Evolutionary conservation across 2,113 vertebrate species (phyloP).

Genomic region (Lepidiolamprologus cunningtoni): DNA sequence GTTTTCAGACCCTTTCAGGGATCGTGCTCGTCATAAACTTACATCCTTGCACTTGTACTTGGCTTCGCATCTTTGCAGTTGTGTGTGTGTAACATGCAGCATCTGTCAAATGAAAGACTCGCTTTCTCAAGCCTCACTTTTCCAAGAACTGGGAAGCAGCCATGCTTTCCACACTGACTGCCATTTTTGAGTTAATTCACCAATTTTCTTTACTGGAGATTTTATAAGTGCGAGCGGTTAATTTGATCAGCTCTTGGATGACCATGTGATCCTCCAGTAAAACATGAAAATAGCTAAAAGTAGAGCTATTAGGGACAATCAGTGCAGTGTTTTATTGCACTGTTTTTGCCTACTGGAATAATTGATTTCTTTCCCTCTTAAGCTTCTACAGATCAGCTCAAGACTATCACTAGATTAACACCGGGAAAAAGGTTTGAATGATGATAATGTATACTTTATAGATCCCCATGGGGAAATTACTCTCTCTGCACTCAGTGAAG

Average conservation of each 20-base stretch:
- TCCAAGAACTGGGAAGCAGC: background rate
- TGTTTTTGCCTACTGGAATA: background rate
- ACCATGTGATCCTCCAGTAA: background rate
- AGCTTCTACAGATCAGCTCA: background rate
- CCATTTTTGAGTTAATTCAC: background rate
- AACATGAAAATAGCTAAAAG: background rate
- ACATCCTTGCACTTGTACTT: background rate
- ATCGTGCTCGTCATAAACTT: background rate
- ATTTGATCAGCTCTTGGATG: background rate
- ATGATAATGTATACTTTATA: background rate
- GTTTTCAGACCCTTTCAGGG: background rate
- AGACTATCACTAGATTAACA: background rate
- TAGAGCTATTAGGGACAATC: background rate
- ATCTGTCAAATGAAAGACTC: background rate
- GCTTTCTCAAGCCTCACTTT: background rate
- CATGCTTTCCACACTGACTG: background rate
- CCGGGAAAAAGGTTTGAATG: background rate
- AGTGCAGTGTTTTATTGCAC: background rate
- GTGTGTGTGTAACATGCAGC: background rate
- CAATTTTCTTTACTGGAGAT: background rate
- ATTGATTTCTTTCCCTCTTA: background rate
- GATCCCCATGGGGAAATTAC: background rate
- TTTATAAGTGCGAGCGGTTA: background rate
- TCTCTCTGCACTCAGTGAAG: background rate
- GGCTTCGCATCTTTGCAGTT: background rate